These are phyloP conservation scores for Micromussa lordhowensis DNA, from an alignment of 92 coral and sea anemone genomes.

Conservation along the genomic window DNA sequence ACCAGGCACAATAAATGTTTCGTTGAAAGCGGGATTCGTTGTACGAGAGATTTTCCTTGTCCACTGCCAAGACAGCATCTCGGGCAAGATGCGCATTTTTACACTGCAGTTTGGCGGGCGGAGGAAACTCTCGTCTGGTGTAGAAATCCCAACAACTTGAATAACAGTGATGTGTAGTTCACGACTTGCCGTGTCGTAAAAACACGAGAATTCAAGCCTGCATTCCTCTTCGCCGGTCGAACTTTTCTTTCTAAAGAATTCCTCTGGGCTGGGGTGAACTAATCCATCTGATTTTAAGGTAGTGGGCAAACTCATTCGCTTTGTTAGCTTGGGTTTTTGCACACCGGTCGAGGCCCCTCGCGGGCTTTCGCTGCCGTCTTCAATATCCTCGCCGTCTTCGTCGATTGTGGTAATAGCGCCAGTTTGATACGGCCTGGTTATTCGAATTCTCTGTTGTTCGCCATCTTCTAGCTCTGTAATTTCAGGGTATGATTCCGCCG, in stretches of 20 bases:
- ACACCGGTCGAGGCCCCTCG: conserved; percentile 15
- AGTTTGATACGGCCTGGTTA: conserved; percentile 70
- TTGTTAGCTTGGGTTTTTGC: conserved; percentile 51
- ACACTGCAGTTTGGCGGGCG: conserved; percentile 95
- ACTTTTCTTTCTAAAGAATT: conserved; percentile 58
- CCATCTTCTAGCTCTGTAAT: conserved; percentile 53
- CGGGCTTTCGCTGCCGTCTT: conserved; percentile 21
- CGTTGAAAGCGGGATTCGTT: conserved; percentile 84
- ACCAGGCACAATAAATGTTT: conserved; percentile 94
- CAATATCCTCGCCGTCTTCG: conserved; percentile 57
- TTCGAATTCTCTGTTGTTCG: conserved; percentile 68
- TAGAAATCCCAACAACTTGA: conserved; percentile 81
- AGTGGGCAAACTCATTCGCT: conserved; percentile 76
- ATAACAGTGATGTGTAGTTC: conserved; percentile 93
- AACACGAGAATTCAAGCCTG: conserved; percentile 79
- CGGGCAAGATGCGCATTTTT: conserved; percentile 90
- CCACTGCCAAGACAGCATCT: conserved; percentile 90
- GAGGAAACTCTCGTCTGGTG: conserved; percentile 81
- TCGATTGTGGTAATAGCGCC: conserved; percentile 59
- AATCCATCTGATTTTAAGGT: conserved; percentile 48
- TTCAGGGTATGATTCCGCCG: conserved; percentile 54
- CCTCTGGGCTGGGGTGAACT: conserved; percentile 76
- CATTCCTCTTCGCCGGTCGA: conserved; percentile 53
- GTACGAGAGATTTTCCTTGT: conserved; percentile 89
- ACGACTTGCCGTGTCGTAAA: conserved; percentile 90